Evolutionary conservation across 2,113 vertebrate genomes (phyloP), one percentile per base, ranked within the genome.

Genomic region (Cygnus buccinator): DNA sequence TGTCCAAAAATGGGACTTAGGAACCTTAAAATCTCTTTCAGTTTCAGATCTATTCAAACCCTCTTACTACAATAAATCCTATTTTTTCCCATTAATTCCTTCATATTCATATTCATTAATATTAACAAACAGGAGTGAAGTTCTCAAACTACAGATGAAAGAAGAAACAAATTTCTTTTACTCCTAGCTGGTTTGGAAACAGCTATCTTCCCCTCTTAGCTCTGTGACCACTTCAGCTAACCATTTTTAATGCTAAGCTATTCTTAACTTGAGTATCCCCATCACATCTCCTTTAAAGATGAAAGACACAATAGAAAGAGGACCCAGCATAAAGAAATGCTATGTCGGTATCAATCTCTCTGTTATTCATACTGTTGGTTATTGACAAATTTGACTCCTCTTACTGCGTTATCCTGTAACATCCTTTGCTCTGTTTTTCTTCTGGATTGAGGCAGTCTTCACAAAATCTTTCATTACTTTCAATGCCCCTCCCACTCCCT

Each of bases 1-100:
- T 44, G 21, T 6, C 29, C 0, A 72, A 31, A 62, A 44, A 46
- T 43, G 16, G 0, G 0, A 15, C 43, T 50, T 35, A 9, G 18
- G 41, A 87, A 76, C 17, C 48, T 48, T 39, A 65, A 62, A 35
- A 19, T 54, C 25, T 77, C 74, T 16, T 63, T 88, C 39, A 17
- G 8, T 35, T 82, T 94, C 41, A 48, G 16, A 43, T 58, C 33
- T 44, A 16, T 31, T 71, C 33, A 88, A 13, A 67, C 6, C 15
- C 68, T 86, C 17, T 84, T 15, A 48, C 5, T 28, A 11, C 8
- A 68, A 17, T 29, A 85, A 94, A 70, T 20, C 8, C 5, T n/a
- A 6, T 6, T 15, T 59, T 78, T 25, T 19, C 26, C 28, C 65
- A 14, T 48, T 55, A 39, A 86, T 54, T 23, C 19, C 10, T 75